phyloP scores from a whole-genome alignment of 2,888 invertebrate species.

The Bursaphelenchus okinawaensis region DNA sequence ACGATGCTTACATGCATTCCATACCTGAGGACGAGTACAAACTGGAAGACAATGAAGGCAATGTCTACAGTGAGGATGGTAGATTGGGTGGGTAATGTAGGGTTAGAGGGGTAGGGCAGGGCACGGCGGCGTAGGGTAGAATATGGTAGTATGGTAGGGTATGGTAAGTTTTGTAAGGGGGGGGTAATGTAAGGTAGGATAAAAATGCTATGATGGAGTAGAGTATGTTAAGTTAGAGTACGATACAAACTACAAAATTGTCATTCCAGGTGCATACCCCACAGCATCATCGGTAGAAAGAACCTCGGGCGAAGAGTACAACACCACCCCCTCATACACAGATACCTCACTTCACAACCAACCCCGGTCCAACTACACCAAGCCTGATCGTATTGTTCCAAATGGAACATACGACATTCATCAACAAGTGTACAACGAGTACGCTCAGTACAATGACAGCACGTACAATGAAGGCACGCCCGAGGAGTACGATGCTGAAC shows the following conservation, averaged over 20 bases:
- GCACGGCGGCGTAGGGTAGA: no score
- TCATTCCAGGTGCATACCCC: background rate
- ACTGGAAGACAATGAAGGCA: conserved; percentile 18
- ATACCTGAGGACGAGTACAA: conserved; percentile 1
- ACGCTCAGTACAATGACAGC: background rate
- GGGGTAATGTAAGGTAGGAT: no score
- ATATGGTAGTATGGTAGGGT: no score
- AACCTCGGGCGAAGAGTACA: conserved; percentile 3
- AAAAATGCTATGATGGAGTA: no score
- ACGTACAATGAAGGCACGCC: background rate
- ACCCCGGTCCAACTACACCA: background rate
- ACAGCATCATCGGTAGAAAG: background rate
- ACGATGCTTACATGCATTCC: conserved; percentile 29
- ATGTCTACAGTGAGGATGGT: conserved; percentile 8
- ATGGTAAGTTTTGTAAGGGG: no score
- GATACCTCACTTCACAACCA: background rate
- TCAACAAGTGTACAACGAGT: background rate
- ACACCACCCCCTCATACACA: background rate
- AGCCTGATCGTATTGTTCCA: background rate
- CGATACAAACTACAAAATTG: no score
- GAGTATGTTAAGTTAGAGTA: no score
- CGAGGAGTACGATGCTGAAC: background rate
- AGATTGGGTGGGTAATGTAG: background rate
- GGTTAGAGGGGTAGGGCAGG: no score
- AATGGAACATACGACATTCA: background rate